Base-by-base conservation (phyloP, 2,113 vertebrate species). In the Triplophysa rosa region DNA sequence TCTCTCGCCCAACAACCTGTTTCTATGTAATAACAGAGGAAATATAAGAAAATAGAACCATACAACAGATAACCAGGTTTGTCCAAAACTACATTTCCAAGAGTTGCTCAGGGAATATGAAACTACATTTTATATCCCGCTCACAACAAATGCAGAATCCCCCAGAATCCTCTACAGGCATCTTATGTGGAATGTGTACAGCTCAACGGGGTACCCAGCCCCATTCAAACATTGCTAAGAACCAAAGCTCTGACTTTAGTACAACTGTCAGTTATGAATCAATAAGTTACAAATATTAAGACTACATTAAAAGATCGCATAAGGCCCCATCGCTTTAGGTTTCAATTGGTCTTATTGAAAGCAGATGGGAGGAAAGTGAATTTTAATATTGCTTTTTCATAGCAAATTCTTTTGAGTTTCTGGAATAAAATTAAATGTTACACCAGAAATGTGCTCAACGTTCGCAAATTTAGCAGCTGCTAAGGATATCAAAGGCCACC, bases 221-320 rank as follows among this genome's bases (percentile, higher is more conserved):
- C 73, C 73, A 65, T 29, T 54, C 0, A 12, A 77, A 77, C 52
- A 54, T 65, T 65, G 73, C 62, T 65, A 49, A 42, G 33, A 49
- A n/a, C 73, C 42, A 33, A 64, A 76, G 23, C 73, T 52, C 73
- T 64, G 40, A 24, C 42, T 76, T 52, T 29, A 64, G 58, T 62
- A 61, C 19, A 61, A 63, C n/a, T 65, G 72, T 75, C 72, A 64
- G 59, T 75, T 64, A 19, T 45, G 40, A 75, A 75, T 65, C 62
- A 77, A 77, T 77, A 77, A 77, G 73, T 65, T 65, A 77, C 61
- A 76, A 21, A 65, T 65, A 77, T 65, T 65, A 77, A 77, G 73
- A 77, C 73, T 77, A 5, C 62, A 65, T 52, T 49, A 65, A 77
- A 64, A 64, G 24, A 52, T 33, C 24, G 54, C 61, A n/a, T 65